Evolutionary conservation across 1,140 invertebrate species (phyloP), one percentile per base, ranked within the genome.

Genomic region (Teleogryllus occipitalis): DNA sequence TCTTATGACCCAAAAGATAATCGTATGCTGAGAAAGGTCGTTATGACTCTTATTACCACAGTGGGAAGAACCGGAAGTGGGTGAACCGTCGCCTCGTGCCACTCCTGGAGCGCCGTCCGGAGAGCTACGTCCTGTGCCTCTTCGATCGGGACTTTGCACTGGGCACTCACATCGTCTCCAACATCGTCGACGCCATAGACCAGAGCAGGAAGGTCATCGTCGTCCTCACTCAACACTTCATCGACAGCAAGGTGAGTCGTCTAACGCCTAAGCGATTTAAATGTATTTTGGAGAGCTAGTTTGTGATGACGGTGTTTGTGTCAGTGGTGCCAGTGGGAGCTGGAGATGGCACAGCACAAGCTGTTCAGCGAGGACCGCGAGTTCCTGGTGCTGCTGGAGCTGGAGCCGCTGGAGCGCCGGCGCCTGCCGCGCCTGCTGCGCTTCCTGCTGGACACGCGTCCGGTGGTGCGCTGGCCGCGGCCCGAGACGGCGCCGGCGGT

Each of bases 311-410:
- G 27, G 1, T 39, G 27, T 1, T 39, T 1, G 18, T 76, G 73
- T 0, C 79, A 80, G 79, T 80, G 79, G 79, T 80, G 79, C 49
- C 75, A 74, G 18, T 80, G 79, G 79, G 79, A 80, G 76, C 48
- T 80, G 79, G 79, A 80, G 48, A 76, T 80, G 75, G 79, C 79
- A 22, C 77, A 80, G 46, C 79, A 80, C 65, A 76, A 77, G 47
- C 8, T 80, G 49, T 80, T 80, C 48, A 65, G 77, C 18, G 79
- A 80, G 18, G 54, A 77, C 27, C 27, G 79, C 12, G 75, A 80
- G 12, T 80, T 80, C 79, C 79, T 80, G 10, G 49, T 80, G 27
- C 76, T 80, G 48, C 48, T 80, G 47, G 79, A 80, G 79, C 75
- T 77, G 18, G 54, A 77, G 76, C 75, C n/a, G 14, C 48, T 80